A percentile compares a stretch with the other conserved stretches of the same genome.
phyloP scores from a whole-genome alignment of 1,140 invertebrate species.

The Latrodectus geometricus region DNA sequence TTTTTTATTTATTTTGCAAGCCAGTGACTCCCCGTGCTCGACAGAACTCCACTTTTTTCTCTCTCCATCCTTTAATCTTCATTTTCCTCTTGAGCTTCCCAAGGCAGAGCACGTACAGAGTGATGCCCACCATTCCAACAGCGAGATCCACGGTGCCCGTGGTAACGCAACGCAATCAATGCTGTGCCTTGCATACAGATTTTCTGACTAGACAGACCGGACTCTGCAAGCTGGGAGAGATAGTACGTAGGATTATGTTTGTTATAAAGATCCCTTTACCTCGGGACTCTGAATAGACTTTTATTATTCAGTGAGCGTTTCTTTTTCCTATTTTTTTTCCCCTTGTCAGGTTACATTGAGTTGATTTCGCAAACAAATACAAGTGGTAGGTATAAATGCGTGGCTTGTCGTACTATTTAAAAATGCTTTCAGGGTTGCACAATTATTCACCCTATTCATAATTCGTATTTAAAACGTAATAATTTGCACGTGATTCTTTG shows the following conservation, averaged over 20 bases:
- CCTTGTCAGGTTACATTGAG: too few species aligned
- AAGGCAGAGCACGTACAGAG: not conserved
- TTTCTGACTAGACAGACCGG: constrained; percentile 79
- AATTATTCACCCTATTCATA: too few species aligned
- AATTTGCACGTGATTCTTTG: too few species aligned
- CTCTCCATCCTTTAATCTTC: not conserved
- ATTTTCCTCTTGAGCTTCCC: not conserved
- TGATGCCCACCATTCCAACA: constrained; percentile 19
- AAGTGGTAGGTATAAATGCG: too few species aligned
- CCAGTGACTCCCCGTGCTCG: too few species aligned
- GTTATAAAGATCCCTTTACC: not conserved
- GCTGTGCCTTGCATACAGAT: constrained; percentile 81
- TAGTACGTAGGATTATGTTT: constrained; percentile 72
- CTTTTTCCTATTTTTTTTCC: not conserved
- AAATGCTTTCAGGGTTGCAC: too few species aligned
- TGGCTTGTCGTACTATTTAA: too few species aligned
- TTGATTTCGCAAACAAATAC: too few species aligned
- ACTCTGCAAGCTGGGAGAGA: constrained; percentile 79
- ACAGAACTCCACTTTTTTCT: not conserved
- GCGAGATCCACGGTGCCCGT: not conserved
- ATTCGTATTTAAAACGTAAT: too few species aligned
- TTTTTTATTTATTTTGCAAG: not conserved
- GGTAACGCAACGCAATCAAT: constrained; percentile 72
- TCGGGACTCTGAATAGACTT: not conserved
- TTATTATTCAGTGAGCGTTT: not conserved